Evolutionary conservation across 1,140 invertebrate species (phyloP), one percentile per base, ranked within the genome.

Genomic region (Euura saliciscinereae): DNA sequence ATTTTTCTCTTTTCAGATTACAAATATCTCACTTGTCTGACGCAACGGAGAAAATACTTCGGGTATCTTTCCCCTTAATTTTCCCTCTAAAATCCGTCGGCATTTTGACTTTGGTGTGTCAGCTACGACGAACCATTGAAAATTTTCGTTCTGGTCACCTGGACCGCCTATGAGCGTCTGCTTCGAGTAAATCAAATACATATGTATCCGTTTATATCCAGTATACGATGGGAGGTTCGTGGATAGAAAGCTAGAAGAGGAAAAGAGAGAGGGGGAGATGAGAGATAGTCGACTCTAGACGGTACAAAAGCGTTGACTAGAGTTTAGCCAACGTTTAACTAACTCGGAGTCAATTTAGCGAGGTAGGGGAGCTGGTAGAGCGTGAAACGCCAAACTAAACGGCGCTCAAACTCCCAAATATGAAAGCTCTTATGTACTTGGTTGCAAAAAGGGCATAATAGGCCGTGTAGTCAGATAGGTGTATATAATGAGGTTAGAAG

Each of bases 351-450:
- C 72, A 65, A 79, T 79, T 79, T 65, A 43, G 65, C 46, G 73
- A 77, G 74, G 79, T 80, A 77, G 82, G 85, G 86, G 81, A 83
- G 81, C 80, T 82, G 82, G 77, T 84, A 80, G 79, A 87, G 77
- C 86, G 81, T 87, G 82, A 87, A 88, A 88, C 86, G 85, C 82
- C 80, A 84, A 85, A 83, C 85, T 87, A 87, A 87, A 87, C 84
- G 86, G 81, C 83, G 78, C 78, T 82, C 78, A 80, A 78, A 75
- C 74, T 73, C 78, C 80, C 80, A 81, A 84, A 84, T 85, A 82
- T 74, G 75, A 76, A 71, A 73, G 73, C 71, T 64, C 73, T 71
- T 74, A 73, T 51, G 43, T 65, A 73, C n/a, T 42, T 71, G 6
- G 6, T 73, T 65, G 78, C 81, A 82, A 85, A 84, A 85, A 82